Evolutionary conservation across 2,888 invertebrate genomes (phyloP).

Genomic region (Pyralis farinalis): DNA sequence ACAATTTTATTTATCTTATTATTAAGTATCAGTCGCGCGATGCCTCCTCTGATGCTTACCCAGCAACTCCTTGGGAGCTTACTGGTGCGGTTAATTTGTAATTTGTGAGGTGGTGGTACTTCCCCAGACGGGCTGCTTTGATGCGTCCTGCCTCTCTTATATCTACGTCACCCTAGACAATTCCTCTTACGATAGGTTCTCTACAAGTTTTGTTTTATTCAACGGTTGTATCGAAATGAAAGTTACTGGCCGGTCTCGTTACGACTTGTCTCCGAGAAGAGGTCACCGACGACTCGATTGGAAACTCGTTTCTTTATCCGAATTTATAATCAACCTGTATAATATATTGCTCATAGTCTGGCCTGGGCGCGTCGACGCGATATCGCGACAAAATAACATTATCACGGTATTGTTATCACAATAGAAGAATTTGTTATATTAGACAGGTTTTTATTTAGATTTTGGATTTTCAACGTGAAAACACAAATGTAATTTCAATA

Average conservation of each 20-base stretch:
- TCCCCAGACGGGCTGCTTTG: too few species aligned
- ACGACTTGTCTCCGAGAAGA: conserved; percentile 36
- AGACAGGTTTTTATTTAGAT: too few species aligned
- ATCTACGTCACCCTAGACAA: too few species aligned
- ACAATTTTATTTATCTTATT: too few species aligned
- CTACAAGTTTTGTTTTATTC: background rate
- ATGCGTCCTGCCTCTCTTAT: too few species aligned
- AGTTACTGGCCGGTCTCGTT: conserved; percentile 37
- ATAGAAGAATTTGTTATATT: conserved; percentile 4
- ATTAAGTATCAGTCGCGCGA: too few species aligned
- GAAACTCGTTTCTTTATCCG: conserved; percentile 38
- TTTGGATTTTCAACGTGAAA: too few species aligned
- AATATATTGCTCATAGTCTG: conserved; percentile 8
- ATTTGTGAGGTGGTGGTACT: too few species aligned
- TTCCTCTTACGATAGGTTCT: background rate
- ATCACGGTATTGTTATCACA: background rate
- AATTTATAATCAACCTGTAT: conserved; percentile 33
- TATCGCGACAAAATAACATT: conserved; percentile 9
- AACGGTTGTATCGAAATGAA: conserved; percentile 32
- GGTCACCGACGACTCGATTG: conserved; percentile 35
- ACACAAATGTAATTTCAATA: too few species aligned
- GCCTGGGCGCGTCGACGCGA: conserved; percentile 1
- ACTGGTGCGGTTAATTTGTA: too few species aligned
- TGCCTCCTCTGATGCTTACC: too few species aligned
- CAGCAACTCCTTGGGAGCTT: too few species aligned